Evolutionary conservation across 1,140 invertebrate genomes (phyloP).

Genomic region (Papilio glaucus): DNA sequence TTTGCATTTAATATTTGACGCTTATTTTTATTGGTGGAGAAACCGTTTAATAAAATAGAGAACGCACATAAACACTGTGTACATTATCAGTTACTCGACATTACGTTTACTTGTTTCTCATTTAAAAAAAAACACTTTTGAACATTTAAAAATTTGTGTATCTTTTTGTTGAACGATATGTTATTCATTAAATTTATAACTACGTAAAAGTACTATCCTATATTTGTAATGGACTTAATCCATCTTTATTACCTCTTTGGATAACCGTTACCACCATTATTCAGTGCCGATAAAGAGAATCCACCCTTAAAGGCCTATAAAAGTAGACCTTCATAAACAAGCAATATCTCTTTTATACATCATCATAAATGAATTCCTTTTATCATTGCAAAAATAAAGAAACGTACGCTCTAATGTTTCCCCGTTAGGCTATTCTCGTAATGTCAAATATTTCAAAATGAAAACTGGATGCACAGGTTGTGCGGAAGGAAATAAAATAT

Average conservation of each 20-base stretch:
- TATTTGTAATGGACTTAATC: conserved; percentile 54
- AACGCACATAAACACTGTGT: too few relatives aligned
- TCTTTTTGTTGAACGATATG: background rate
- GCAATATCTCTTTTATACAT: conserved; percentile 63
- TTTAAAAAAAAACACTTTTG: too few relatives aligned
- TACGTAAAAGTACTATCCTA: conserved; percentile 36
- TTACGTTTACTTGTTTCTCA: too few relatives aligned
- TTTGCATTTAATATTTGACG: too few relatives aligned
- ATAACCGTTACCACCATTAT: conserved; percentile 59
- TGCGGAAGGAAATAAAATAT: conserved; percentile 42
- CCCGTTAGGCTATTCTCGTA: conserved; percentile 3
- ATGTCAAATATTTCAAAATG: conserved; percentile 18
- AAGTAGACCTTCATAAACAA: conserved; percentile 72
- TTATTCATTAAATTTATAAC: conserved; percentile 21
- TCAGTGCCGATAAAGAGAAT: conserved; percentile 63
- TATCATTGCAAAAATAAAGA: conserved; percentile 32
- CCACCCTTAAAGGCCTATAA: conserved; percentile 63
- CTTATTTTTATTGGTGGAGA: too few relatives aligned
- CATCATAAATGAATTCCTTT: conserved; percentile 59
- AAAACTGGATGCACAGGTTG: conserved; percentile 27
- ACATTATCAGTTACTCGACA: too few relatives aligned
- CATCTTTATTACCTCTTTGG: conserved; percentile 62
- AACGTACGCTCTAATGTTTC: background rate
- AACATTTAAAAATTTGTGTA: background rate
- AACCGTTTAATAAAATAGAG: too few relatives aligned